phyloP scores from a whole-genome alignment of 2,888 invertebrate species.

The Pseudeuparius sepicola region DNA sequence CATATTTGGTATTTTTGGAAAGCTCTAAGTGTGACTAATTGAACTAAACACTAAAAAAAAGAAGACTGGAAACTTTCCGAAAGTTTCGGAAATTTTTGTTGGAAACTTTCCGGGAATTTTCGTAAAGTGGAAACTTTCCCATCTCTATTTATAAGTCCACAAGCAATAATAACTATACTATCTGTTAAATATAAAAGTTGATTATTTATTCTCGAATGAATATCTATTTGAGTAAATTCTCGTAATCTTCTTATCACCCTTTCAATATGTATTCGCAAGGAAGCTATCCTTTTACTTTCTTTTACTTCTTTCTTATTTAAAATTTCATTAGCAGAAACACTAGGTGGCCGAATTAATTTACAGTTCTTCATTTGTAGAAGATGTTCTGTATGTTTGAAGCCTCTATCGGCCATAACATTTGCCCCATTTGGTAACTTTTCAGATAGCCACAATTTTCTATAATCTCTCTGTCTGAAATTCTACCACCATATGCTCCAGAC shows the following conservation, averaged over 20 bases:
- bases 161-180: too few species aligned
- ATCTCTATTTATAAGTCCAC: too few species aligned
- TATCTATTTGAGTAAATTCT: slow-evolving; percentile 23
- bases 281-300: too few species aligned
- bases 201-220: slow-evolving; percentile 22
- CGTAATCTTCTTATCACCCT: slow-evolving; percentile 26
- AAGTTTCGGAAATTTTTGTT: too few species aligned
- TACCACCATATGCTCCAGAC: slow-evolving; percentile 23
- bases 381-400: slow-evolving; percentile 23
- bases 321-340: slow-evolving; percentile 18
- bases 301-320: slow-evolving; percentile 20
- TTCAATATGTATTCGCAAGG: slow-evolving; percentile 30
- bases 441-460: slow-evolving; percentile 23
- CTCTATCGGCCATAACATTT: too few species aligned
- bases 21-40: too few species aligned
- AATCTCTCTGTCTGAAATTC: slow-evolving; percentile 20
- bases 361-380: too few species aligned
- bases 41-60: too few species aligned
- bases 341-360: slow-evolving; percentile 22
- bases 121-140: too few species aligned
- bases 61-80: too few species aligned
- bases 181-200: slow-evolving; percentile 19
- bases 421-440: slow-evolving; percentile 19
- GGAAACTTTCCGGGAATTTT: too few species aligned
- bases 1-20: too few species aligned